Conservation (phyloP, 2,113 vertebrate genomes). For the Actinemys pallida region DNA sequence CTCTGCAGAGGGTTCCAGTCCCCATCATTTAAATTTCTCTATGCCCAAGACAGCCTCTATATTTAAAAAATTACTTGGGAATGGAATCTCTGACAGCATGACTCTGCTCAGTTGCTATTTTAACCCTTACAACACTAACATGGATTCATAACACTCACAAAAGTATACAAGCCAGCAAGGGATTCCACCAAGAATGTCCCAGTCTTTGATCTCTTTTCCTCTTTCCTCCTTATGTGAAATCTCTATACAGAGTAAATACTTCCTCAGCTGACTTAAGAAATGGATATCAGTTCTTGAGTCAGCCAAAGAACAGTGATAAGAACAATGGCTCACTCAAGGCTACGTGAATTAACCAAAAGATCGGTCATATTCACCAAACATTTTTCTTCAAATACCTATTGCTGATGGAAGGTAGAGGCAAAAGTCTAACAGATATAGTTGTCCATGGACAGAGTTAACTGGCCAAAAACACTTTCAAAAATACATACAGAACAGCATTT, state of each 20-base stretch:
- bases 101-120: background rate
- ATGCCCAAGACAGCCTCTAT: background rate
- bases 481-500: background rate
- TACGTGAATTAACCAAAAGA: background rate
- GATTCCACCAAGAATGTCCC: background rate
- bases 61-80: background rate
- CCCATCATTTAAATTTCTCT: background rate
- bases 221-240: background rate
- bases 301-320: background rate
- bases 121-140: background rate
- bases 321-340: background rate
- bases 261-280: background rate
- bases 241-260: rapidly evolving
- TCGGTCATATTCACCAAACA: background rate
- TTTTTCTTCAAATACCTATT: background rate
- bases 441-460: background rate
- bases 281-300: background rate
- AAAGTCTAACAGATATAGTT: background rate
- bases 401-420: background rate
- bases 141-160: background rate
- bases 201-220: background rate
- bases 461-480: background rate
- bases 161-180: background rate
- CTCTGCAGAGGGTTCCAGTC: background rate
- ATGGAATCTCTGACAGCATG: background rate